Percentiles rank a stretch among this genome's conserved stretches.
phyloP scores from a whole-genome alignment of 2,797 vertebrate species.

The Spatula clypeata region DNA sequence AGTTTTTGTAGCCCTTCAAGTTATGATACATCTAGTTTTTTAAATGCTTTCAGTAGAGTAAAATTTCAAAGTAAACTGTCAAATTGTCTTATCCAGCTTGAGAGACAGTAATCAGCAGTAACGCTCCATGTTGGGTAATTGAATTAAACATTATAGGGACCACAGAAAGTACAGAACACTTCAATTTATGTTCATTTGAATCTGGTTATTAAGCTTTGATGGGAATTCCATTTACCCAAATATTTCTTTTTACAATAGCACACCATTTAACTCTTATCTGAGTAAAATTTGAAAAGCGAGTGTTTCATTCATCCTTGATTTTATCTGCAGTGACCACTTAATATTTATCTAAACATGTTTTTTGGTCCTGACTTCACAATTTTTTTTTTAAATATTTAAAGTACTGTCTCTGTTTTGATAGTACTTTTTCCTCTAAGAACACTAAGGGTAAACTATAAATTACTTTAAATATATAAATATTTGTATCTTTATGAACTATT shows the following conservation, averaged over 20 bases:
- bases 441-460: not conserved
- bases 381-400: not conserved
- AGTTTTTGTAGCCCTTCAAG: conserved; percentile 40
- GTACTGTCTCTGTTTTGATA: not conserved
- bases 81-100: conserved; percentile 81
- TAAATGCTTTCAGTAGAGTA: conserved; percentile 75
- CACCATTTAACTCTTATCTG: conserved; percentile 47
- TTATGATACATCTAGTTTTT: conserved; percentile 71
- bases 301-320: conserved; percentile 29
- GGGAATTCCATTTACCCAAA: conserved; percentile 74
- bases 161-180: conserved; percentile 63
- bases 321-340: conserved; percentile 37
- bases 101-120: conserved; percentile 80
- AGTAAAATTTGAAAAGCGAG: conserved; percentile 59
- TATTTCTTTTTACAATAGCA: conserved; percentile 61
- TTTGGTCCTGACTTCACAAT: not conserved
- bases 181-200: conserved; percentile 77
- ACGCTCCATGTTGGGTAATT: conserved; percentile 75
- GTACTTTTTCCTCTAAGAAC: not conserved
- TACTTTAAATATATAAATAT: not conserved
- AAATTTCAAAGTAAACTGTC: conserved; percentile 77
- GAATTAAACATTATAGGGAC: conserved; percentile 78
- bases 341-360: not conserved
- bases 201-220: conserved; percentile 75
- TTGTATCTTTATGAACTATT: not conserved